Percentiles rank a stretch among this genome's conserved stretches.
These are phyloP conservation scores for Drosophila ironensis DNA, from an alignment of 1,140 invertebrate species.

Conservation along the genomic window DNA sequence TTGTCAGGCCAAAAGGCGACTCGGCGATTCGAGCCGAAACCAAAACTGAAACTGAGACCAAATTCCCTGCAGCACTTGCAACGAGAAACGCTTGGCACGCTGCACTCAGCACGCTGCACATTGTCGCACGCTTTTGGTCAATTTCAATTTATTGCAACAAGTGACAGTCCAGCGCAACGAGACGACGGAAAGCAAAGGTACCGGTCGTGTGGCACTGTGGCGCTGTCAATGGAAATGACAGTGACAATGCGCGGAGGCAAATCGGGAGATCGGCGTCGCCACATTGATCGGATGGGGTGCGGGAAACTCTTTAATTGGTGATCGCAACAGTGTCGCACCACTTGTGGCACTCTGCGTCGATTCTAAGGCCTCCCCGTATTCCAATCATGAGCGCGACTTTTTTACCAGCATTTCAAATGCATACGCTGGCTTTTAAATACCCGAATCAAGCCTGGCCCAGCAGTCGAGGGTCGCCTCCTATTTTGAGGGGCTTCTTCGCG, in stretches of 20 bases:
- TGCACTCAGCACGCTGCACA: slow-evolving; percentile 19
- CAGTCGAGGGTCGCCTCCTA: neutral
- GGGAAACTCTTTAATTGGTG: neutral
- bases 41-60: slow-evolving; percentile 22
- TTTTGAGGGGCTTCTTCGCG: slow-evolving; percentile 26
- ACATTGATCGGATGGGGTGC: neutral
- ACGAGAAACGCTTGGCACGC: slow-evolving; percentile 51
- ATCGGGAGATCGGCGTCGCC: neutral
- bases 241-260: neutral
- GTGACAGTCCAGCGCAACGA: slow-evolving; percentile 29
- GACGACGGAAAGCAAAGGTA: neutral
- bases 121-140: slow-evolving; percentile 57
- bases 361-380: too few species aligned
- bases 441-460: neutral
- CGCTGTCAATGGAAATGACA: neutral
- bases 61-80: slow-evolving; percentile 45
- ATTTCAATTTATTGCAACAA: slow-evolving; percentile 61
- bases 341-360: too few species aligned
- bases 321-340: neutral
- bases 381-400: too few species aligned
- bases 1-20: slow-evolving; percentile 42
- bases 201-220: neutral
- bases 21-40: slow-evolving; percentile 1
- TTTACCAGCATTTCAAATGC: slow-evolving; percentile 1
- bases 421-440: slow-evolving; percentile 35